phyloP scores from a whole-genome alignment of 1,140 invertebrate species.

The Wasmannia auropunctata region DNA sequence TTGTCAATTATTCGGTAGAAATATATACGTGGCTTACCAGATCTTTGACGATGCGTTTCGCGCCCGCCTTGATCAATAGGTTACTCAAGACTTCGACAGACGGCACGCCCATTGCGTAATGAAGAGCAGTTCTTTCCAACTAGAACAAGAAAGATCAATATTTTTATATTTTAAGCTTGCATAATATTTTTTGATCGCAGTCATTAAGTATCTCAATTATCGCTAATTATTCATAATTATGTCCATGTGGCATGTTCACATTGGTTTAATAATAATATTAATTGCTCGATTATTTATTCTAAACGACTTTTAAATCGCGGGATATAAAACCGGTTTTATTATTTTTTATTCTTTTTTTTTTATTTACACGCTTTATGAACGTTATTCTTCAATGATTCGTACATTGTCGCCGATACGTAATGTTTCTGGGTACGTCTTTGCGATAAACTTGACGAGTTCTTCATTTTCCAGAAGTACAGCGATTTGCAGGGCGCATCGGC shows the following conservation, averaged over 20 bases:
- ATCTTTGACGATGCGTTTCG: slow-evolving; percentile 93
- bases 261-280: too few relatives aligned
- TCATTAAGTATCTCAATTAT: too few relatives aligned
- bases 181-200: neutral
- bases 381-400: slow-evolving; percentile 78
- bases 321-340: too few relatives aligned
- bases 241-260: too few relatives aligned
- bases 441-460: slow-evolving; percentile 91
- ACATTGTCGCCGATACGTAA: slow-evolving; percentile 94
- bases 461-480: slow-evolving; percentile 93
- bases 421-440: slow-evolving; percentile 89
- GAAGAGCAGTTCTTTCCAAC: slow-evolving; percentile 94
- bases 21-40: slow-evolving; percentile 84
- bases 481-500: slow-evolving; percentile 91
- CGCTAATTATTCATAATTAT: too few relatives aligned
- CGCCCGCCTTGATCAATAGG: slow-evolving; percentile 92
- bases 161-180: neutral
- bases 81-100: slow-evolving; percentile 92
- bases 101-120: slow-evolving; percentile 95
- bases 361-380: neutral
- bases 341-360: neutral
- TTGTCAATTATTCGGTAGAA: neutral
- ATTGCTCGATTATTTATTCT: too few relatives aligned
- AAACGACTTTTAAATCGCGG: too few relatives aligned
- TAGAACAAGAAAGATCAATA: slow-evolving; percentile 82